Percentiles rank a stretch among this genome's conserved stretches.
Evolutionary conservation across 1,140 invertebrate species (phyloP).

Genomic region (Drosophila ohnishii): DNA sequence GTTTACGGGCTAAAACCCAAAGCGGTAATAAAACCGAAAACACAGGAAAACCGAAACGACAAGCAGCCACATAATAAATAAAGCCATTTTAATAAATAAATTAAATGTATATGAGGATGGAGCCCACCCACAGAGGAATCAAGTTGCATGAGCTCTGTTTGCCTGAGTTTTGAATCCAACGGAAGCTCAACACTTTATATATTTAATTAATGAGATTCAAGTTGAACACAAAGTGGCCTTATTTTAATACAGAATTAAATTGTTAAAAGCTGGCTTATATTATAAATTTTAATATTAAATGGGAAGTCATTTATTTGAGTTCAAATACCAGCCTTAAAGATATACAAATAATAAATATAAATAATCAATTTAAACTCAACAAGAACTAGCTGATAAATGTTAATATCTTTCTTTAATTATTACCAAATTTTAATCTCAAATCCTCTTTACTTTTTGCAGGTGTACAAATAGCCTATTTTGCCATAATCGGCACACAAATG

Average conservation of each 20-base stretch:
- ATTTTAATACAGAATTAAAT: neutral
- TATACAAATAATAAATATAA: too few species aligned
- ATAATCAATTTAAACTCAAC: neutral
- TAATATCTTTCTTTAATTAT: neutral
- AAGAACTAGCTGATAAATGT: neutral
- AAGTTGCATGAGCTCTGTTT: neutral
- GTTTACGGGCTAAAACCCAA: slow-evolving; percentile 9
- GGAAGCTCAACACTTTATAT: slow-evolving; percentile 23
- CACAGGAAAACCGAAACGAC: slow-evolving; percentile 4
- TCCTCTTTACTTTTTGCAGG: slow-evolving; percentile 83
- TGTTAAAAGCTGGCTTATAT: neutral
- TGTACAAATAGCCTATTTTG: slow-evolving; percentile 89
- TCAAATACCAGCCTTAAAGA: neutral
- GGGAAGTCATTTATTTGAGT: too few species aligned
- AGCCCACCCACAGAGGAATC: slow-evolving; percentile 3
- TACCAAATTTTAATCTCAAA: neutral
- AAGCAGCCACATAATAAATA: slow-evolving; percentile 56
- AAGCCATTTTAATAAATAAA: slow-evolving; percentile 66
- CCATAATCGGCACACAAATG: slow-evolving; percentile 89
- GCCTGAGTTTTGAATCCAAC: slow-evolving; percentile 10
- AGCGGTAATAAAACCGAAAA: slow-evolving; percentile 34
- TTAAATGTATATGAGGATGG: slow-evolving; percentile 44
- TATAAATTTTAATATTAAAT: neutral
- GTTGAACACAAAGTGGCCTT: slow-evolving; percentile 1
- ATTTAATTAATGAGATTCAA: slow-evolving; percentile 29